phyloP scores from a whole-genome alignment of 2,888 invertebrate species.

The Orthosia cruda region DNA sequence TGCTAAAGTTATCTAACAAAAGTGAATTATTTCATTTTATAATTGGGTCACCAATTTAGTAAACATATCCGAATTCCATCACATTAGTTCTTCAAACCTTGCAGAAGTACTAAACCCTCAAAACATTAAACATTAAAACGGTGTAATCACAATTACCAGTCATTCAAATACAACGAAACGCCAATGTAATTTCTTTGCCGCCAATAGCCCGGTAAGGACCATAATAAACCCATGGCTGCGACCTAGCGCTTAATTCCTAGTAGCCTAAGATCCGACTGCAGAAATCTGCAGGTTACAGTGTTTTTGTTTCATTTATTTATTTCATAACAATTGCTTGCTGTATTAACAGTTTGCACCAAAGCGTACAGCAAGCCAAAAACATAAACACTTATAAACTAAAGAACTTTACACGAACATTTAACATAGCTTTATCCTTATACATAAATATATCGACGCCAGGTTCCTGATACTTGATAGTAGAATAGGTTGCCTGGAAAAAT shows the following conservation, averaged over 20 bases:
- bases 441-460: no score
- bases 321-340: no score
- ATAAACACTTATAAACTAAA: no score
- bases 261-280: no score
- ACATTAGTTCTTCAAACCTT: background rate
- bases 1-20: background rate
- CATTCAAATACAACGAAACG: background rate
- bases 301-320: no score
- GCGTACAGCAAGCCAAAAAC: no score
- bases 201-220: slow-evolving; percentile 63
- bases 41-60: background rate
- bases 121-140: background rate
- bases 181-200: slow-evolving; percentile 29
- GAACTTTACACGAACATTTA: no score
- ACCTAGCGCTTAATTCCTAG: slow-evolving; percentile 33
- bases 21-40: background rate
- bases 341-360: no score
- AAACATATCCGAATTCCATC: background rate
- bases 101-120: background rate
- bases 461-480: no score
- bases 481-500: no score
- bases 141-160: background rate
- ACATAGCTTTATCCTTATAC: no score
- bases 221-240: slow-evolving; percentile 64
- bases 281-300: no score